Percentiles rank a stretch among this genome's conserved stretches.
These are phyloP conservation scores for Malthinus flaveolus DNA, from an alignment of 2,888 invertebrate species.

Conservation along the genomic window DNA sequence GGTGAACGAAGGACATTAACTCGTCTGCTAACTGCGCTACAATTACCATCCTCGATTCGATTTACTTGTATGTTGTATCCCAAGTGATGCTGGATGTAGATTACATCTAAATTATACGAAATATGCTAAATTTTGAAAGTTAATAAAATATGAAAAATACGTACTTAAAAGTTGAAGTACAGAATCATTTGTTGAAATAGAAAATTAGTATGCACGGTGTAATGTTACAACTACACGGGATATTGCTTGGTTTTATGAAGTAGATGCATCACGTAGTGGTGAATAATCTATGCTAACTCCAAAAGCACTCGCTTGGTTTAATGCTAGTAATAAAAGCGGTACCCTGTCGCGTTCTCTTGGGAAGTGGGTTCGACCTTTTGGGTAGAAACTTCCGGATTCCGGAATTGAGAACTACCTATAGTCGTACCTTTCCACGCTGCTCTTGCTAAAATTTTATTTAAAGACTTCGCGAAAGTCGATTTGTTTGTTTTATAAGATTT, in stretches of 20 bases:
- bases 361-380: slow-evolving; percentile 37
- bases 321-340: slow-evolving; percentile 42
- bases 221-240: slow-evolving; percentile 5
- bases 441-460: slow-evolving; percentile 36
- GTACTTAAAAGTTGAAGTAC: too few relatives aligned
- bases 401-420: slow-evolving; percentile 11
- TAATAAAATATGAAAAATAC: too few relatives aligned
- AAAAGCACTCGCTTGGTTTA: slow-evolving; percentile 35
- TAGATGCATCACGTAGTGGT: slow-evolving; percentile 24
- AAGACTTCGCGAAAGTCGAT: slow-evolving; percentile 33
- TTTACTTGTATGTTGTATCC: too few relatives aligned
- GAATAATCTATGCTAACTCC: slow-evolving; percentile 29
- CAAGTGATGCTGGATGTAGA: too few relatives aligned
- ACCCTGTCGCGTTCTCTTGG: slow-evolving; percentile 39
- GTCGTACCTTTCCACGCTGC: slow-evolving; percentile 24
- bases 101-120: too few relatives aligned
- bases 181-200: slow-evolving; percentile 6
- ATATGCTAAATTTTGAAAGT: background rate
- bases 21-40: too few relatives aligned
- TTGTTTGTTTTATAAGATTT: background rate
- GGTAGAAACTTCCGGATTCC: slow-evolving; percentile 28
- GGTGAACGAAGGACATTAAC: too few relatives aligned
- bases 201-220: slow-evolving; percentile 20
- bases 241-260: slow-evolving; percentile 21
- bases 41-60: too few relatives aligned